Base-by-base conservation (phyloP, 2,888 invertebrate genomes). In the Temnothorax rugatulus region DNA sequence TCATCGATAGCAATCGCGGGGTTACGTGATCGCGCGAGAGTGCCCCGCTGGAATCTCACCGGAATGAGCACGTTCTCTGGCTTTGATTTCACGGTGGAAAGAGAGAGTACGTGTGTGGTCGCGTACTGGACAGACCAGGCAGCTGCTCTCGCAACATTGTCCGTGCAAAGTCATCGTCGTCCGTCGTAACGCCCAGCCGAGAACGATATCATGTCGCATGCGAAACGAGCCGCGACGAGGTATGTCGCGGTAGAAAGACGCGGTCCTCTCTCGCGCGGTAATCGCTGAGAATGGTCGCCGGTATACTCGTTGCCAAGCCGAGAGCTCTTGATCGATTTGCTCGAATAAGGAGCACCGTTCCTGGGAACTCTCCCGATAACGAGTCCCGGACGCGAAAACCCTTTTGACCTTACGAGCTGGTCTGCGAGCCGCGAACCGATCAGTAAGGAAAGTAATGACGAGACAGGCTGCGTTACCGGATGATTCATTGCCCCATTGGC, bases 391-490 rank as follows among this genome's bases (percentile, higher is more conserved):
- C 57, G 54, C 47, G 57, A 63, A 83, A 76, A 88, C 54, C 84
- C 71, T 59, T 88, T 84, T 88, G 88, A 90, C 86, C 89, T 90
- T 86, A 91, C 77, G 82, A 83, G 76, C 57, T 38, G 73, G 64
- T 84, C 84, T 64, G 83, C 81, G 82, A 77, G 76, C 84, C 83
- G 69, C 66, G 68, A 66, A 57, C 71, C 79, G 84, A 85, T 89
- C 87, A 85, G 81, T 63, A 75, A 85, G 84, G 89, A 90, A 90
- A 90, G 90, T 89, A 91, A 90, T 84, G 87, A 89, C 87, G 89
- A 89, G 88, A 90, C 87, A 84, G 86, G 86, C 91, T 86, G 85
- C 89, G 91, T 91, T 90, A 89, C 89, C 73, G 84, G 85, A 90
- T 89, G 86, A 89, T 91, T 91, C 89, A 90, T 90, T 90, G 88